Base-by-base conservation (phyloP, 2,888 invertebrate genomes). In the Julus scandinavius region DNA sequence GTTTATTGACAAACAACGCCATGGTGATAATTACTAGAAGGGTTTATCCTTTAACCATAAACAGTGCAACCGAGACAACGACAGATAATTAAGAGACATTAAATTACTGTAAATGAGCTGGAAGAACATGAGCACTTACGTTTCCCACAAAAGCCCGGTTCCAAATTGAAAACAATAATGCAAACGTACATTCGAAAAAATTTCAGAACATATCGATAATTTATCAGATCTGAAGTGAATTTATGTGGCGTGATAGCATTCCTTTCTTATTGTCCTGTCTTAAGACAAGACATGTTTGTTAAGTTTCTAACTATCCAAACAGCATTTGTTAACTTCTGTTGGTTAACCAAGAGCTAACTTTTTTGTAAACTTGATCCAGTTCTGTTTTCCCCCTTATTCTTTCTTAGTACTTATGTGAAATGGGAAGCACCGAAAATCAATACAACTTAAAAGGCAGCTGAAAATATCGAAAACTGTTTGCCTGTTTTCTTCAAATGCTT, bases 31-130 rank as follows among this genome's bases (percentile, higher is more conserved):
- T 72, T 72, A 29, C 72, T 72, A 72, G 72, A 20, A 72, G 72
- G 72, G 72, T 72, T 72, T 72, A 72, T 72, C 72, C 72, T 72
- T 72, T 72, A 72, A 72, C 72, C 72, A 20, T 72, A 72, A 72
- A 72, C 72, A 72, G 72, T 72, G 72, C 72, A 72, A 72, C 20
- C 72, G 72, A 72, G 72, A 29, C 29, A 72, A 20, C 20, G 72
- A 29, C 72, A 20, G 72, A 72, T 72, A 72, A 72, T 72, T 72
- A 72, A 72, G 72, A 20, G 72, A 72, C 72, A 29, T 72, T 72
- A 72, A 72, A 72, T 72, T 72, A 72, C 72, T 20, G 20, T 72
- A 72, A 72, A 72, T 72, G 72, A 29, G 72, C 20, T 72, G 72
- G 72, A 72, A 72, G 72, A 72, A 72, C 58, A 72, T 11, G 72